phyloP scores from a whole-genome alignment of 2,888 invertebrate genomes.

The Chouioia cunea region DNA sequence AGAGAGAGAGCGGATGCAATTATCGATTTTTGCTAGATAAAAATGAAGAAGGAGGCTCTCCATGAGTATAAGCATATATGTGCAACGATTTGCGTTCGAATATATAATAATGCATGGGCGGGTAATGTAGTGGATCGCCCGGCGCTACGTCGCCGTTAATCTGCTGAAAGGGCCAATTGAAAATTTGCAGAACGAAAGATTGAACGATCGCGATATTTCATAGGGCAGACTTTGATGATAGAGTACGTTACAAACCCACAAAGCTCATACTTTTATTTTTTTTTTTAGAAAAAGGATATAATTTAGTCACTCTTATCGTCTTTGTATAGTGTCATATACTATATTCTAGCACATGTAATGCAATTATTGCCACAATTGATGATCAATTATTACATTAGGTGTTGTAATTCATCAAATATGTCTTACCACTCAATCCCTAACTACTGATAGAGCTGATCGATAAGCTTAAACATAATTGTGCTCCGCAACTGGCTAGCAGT shows the following conservation, averaged over 20 bases:
- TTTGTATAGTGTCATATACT: no score
- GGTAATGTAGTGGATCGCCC: constrained; percentile 1
- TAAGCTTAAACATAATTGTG: no score
- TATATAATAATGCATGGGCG: constrained; percentile 18
- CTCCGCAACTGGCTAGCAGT: no score
- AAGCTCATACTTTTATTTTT: not conserved
- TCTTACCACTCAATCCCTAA: no score
- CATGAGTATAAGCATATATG: not conserved
- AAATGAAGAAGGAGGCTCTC: not conserved
- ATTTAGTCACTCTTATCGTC: no score
- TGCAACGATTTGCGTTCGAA: not conserved
- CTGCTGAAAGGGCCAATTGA: constrained; percentile 39
- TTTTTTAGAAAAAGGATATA: no score
- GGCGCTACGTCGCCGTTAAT: constrained; percentile 22
- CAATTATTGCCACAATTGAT: no score
- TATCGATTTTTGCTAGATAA: constrained; percentile 41
- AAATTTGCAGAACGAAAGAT: constrained; percentile 30
- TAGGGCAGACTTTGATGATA: not conserved
- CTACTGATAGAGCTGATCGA: no score
- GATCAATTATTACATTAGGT: no score
- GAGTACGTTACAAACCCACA: no score
- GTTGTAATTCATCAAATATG: no score
- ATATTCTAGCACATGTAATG: no score
- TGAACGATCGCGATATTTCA: constrained; percentile 16
- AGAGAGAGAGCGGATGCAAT: constrained; percentile 17